A percentile compares a stretch with the other conserved stretches of the same genome.
Evolutionary conservation across 2,888 invertebrate species (phyloP).

Genomic region (Xanthia togata): DNA sequence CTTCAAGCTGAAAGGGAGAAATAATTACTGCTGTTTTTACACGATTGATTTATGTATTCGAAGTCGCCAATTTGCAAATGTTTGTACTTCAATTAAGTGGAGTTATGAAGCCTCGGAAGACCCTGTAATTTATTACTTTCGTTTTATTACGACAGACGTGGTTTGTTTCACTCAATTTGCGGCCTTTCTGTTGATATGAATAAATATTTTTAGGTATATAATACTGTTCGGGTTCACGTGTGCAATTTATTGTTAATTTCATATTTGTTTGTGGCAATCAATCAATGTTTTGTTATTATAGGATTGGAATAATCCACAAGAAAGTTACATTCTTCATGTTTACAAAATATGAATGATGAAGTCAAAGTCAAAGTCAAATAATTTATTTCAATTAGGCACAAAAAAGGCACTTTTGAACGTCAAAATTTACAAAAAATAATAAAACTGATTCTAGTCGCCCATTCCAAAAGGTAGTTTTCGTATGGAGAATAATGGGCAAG

Average conservation of each 20-base stretch:
- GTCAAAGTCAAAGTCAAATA: too few species aligned
- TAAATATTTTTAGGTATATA: constrained; percentile 62
- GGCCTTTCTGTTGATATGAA: constrained; percentile 54
- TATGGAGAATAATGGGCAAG: too few species aligned
- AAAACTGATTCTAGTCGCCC: too few species aligned
- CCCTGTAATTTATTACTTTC: constrained; percentile 70
- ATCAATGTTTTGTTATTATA: constrained; percentile 19
- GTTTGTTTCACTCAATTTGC: constrained; percentile 63
- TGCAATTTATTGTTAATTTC: constrained; percentile 47
- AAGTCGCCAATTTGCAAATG: constrained; percentile 80
- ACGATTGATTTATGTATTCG: constrained; percentile 78
- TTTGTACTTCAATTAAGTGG: constrained; percentile 79
- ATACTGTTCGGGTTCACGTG: constrained; percentile 28
- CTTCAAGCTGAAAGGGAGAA: constrained; percentile 46
- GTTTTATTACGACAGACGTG: constrained; percentile 67
- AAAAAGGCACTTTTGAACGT: too few species aligned
- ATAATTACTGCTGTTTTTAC: constrained; percentile 62
- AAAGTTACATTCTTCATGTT: too few species aligned
- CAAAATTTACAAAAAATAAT: too few species aligned
- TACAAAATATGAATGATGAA: not conserved
- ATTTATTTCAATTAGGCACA: too few species aligned
- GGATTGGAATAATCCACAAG: not conserved
- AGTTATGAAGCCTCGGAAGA: constrained; percentile 77
- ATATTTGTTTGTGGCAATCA: constrained; percentile 34
- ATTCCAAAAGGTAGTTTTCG: too few species aligned